Percentiles rank a stretch among this genome's conserved stretches.
phyloP scores from a whole-genome alignment of 2,797 vertebrate species.

The Heteromormyrus szaboi region DNA sequence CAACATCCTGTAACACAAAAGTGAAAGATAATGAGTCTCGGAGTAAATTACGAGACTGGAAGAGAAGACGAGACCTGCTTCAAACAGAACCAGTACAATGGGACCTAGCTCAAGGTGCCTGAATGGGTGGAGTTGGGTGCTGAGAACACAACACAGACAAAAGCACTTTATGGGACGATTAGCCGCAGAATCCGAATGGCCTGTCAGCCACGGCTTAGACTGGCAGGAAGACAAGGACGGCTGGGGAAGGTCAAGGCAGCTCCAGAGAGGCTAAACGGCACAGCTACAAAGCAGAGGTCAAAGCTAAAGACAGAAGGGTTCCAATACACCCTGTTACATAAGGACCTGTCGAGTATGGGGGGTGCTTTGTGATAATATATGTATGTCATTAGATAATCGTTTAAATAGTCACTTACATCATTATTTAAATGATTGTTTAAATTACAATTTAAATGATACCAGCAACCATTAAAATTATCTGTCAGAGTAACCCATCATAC shows the following conservation, averaged over 20 bases:
- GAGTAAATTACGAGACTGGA: neutral
- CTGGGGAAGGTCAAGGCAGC: neutral
- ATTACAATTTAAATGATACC: neutral
- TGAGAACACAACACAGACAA: neutral
- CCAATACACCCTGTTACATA: neutral
- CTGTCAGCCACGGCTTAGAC: neutral
- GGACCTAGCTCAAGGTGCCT: neutral
- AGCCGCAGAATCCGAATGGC: neutral
- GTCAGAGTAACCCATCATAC: neutral
- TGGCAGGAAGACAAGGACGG: neutral
- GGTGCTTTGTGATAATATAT: neutral
- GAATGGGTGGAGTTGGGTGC: neutral
- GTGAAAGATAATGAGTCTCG: neutral
- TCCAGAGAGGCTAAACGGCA: neutral
- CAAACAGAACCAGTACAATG: neutral
- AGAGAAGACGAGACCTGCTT: neutral
- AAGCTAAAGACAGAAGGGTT: neutral
- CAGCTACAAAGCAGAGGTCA: neutral
- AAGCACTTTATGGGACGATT: neutral
- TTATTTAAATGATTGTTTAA: neutral
- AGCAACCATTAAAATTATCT: neutral
- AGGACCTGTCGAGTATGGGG: neutral
- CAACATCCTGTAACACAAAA: neutral
- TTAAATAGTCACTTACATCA: neutral
- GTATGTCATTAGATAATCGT: neutral